These are phyloP conservation scores for Lasioglossum pauxillum DNA, from an alignment of 2,888 invertebrate genomes.

Conservation along the genomic window DNA sequence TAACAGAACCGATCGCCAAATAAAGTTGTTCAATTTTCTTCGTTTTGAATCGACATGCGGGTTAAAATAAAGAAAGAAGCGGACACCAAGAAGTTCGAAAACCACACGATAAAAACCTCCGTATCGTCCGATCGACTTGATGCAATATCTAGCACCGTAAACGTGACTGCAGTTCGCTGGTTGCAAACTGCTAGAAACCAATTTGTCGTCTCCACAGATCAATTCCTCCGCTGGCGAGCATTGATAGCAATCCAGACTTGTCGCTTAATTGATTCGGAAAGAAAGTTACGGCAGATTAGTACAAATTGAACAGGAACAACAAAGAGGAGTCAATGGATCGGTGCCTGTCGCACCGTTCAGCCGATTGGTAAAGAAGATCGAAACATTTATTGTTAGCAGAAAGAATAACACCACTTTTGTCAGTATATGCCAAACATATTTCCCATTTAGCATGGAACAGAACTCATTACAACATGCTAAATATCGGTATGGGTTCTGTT, in stretches of 20 bases:
- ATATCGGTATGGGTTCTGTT: no score
- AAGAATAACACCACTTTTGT: no score
- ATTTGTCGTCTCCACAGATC: slow-evolving; percentile 88
- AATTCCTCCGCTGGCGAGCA: slow-evolving; percentile 89
- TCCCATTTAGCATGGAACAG: no score
- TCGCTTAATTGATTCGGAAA: slow-evolving; percentile 72
- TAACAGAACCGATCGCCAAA: neutral
- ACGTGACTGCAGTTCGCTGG: slow-evolving; percentile 90
- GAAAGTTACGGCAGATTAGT: slow-evolving; percentile 13
- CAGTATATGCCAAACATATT: no score
- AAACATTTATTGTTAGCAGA: no score
- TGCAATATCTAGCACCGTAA: slow-evolving; percentile 92
- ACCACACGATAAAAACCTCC: slow-evolving; percentile 78
- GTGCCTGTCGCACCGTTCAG: neutral
- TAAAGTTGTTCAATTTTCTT: neutral
- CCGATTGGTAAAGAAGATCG: neutral
- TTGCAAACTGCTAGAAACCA: slow-evolving; percentile 87
- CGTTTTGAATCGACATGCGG: neutral
- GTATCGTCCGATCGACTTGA: slow-evolving; percentile 87
- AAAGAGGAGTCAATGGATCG: neutral
- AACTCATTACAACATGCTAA: no score
- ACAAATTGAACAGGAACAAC: neutral
- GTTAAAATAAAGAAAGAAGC: neutral
- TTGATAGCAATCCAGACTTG: slow-evolving; percentile 90
- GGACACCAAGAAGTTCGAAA: slow-evolving; percentile 24